Percentiles rank a stretch among this genome's conserved stretches.
These are phyloP conservation scores for Neria commutata DNA, from an alignment of 2,888 invertebrate species.

Conservation along the genomic window DNA sequence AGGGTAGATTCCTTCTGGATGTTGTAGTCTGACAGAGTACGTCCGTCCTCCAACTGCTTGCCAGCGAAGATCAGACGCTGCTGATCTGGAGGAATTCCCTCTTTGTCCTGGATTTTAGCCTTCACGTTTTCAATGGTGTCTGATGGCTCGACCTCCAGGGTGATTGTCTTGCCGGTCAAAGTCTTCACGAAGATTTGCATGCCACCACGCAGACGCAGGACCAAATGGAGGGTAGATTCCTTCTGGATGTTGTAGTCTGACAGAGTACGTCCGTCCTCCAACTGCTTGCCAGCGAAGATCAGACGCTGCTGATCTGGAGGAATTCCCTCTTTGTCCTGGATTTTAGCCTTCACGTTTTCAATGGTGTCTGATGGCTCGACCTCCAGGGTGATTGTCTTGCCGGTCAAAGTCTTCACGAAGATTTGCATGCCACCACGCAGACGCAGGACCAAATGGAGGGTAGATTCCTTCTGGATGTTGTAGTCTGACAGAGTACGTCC, in stretches of 20 bases:
- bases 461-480: constrained; percentile 46
- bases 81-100: constrained; percentile 37
- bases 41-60: constrained; percentile 89
- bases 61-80: constrained; percentile 63
- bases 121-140: constrained; percentile 27
- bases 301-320: constrained; percentile 2
- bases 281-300: background rate
- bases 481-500: constrained; percentile 35
- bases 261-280: background rate
- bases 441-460: constrained; percentile 81
- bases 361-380: background rate
- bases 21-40: constrained; percentile 64
- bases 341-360: constrained; percentile 1
- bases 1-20: constrained; percentile 1
- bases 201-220: constrained; percentile 45
- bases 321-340: background rate
- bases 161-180: constrained; percentile 48
- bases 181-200: constrained; percentile 50
- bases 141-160: constrained; percentile 42
- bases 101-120: constrained; percentile 35
- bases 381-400: constrained; percentile 24
- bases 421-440: constrained; percentile 56
- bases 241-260: constrained; percentile 4
- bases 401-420: constrained; percentile 41
- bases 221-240: background rate